Base-by-base conservation (phyloP, 2,797 vertebrate species). In the Ataeniobius toweri region DNA sequence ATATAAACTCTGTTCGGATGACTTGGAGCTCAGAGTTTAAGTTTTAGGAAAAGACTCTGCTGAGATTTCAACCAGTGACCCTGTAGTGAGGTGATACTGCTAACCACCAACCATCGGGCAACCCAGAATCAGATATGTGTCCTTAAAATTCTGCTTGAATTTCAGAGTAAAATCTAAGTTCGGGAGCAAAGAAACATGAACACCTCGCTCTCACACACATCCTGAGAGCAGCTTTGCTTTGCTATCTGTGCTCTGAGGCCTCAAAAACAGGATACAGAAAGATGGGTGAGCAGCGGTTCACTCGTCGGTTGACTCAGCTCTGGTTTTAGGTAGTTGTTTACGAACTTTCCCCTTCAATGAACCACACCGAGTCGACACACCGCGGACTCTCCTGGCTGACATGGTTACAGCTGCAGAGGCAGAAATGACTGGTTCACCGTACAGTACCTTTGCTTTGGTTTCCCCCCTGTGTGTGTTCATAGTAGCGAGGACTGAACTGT, bases 251-350 rank as follows among this genome's bases (percentile, higher is more conserved):
- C 63, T 72, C n/a, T 80, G 75, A 44, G n/a, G 28, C 65, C 26
- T 87, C 81, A 84, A 89, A 85, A 89, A 88, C 89, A 89, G 87
- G 86, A 89, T 88, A 82, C 41, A 46, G 73, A 77, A 61, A 1
- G 50, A 69, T 31, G n/a, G 75, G 44, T 55, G 68, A 63, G 63
- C 31, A 4, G 63, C 63, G 5, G 20, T 50, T 73, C 41, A 13
- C 58, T 82, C 70, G 44, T 44, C 73, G n/a, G 14, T 78, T 83
- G 83, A 86, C 83, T 88, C 74, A 80, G 46, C 39, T 73, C 2
- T 12, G 55, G 71, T 50, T 48, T 88, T 65, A 65, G 71, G 74
- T 77, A 48, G 46, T 61, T 81, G 83, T 85, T 83, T 75, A 73
- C 28, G 16, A 73, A 88, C 85, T 86, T 89, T 89, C 89, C 90